Evolutionary conservation across 2,113 vertebrate species (phyloP).

Genomic region (Microcebus jonahi): DNA sequence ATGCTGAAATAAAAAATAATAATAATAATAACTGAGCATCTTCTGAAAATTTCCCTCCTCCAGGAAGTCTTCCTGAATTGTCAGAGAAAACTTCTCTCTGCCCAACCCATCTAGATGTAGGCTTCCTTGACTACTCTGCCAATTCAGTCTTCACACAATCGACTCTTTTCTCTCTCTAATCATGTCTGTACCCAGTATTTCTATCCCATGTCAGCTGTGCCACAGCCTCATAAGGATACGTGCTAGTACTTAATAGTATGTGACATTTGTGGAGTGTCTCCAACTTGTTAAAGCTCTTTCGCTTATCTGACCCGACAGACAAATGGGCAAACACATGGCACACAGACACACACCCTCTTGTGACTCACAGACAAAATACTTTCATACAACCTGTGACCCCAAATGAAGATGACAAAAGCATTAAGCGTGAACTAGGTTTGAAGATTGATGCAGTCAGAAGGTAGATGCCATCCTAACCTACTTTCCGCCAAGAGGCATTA

Average conservation of each 20-base stretch:
- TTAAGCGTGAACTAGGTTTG: neutral
- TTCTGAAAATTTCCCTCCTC: neutral
- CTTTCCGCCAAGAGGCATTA: neutral
- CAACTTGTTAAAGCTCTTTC: neutral
- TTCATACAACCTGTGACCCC: neutral
- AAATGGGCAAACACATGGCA: neutral
- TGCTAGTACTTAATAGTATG: neutral
- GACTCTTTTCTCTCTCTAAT: neutral
- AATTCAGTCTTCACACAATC: neutral
- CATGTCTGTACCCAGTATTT: neutral
- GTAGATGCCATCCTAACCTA: neutral
- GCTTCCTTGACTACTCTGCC: neutral
- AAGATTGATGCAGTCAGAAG: neutral
- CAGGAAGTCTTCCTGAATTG: neutral
- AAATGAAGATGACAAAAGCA: neutral
- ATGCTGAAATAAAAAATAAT: no score
- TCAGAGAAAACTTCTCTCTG: neutral
- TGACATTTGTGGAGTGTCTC: neutral
- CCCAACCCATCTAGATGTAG: neutral
- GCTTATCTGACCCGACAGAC: neutral
- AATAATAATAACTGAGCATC: neutral
- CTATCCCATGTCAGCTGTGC: neutral
- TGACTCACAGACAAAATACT: conserved; percentile 48
- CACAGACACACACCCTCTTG: neutral
- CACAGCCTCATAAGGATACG: rapidly evolving